Percentiles rank a stretch among this genome's conserved stretches.
These are phyloP conservation scores for Eulithis prunata DNA, from an alignment of 2,888 invertebrate genomes.

Conservation along the genomic window DNA sequence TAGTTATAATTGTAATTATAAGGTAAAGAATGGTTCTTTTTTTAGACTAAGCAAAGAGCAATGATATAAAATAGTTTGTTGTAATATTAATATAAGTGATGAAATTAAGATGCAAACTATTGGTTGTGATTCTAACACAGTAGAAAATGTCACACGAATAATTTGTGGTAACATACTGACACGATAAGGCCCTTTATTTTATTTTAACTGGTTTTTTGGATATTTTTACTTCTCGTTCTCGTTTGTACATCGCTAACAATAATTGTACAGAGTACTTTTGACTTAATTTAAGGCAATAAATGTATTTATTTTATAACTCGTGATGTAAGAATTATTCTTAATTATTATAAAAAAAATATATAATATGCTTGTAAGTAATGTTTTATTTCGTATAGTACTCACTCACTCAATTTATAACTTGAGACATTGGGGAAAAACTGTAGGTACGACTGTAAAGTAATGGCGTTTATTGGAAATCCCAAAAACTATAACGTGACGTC, in stretches of 20 bases:
- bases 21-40: slow-evolving; percentile 84
- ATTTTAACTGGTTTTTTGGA: slow-evolving; percentile 68
- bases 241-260: slow-evolving; percentile 85
- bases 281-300: slow-evolving; percentile 85
- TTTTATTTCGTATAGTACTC: slow-evolving; percentile 61
- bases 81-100: slow-evolving; percentile 80
- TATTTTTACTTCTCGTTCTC: slow-evolving; percentile 81
- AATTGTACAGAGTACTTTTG: slow-evolving; percentile 84
- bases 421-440: too few species aligned
- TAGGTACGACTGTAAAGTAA: too few species aligned
- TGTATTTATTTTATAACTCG: slow-evolving; percentile 85
- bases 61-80: slow-evolving; percentile 83
- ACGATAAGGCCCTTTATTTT: slow-evolving; percentile 67
- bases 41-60: slow-evolving; percentile 83
- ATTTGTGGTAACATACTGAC: slow-evolving; percentile 71
- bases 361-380: slow-evolving; percentile 82
- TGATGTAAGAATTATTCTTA: slow-evolving; percentile 85
- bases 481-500: too few species aligned
- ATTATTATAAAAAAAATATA: slow-evolving; percentile 84
- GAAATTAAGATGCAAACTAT: slow-evolving; percentile 84
- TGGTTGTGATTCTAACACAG: slow-evolving; percentile 84
- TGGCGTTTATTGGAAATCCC: too few species aligned
- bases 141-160: slow-evolving; percentile 71
- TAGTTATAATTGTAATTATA: slow-evolving; percentile 79
- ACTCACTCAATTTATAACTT: background rate